These are phyloP conservation scores for Colaptes auratus DNA, from an alignment of 2,113 vertebrate species.

Conservation along the genomic window DNA sequence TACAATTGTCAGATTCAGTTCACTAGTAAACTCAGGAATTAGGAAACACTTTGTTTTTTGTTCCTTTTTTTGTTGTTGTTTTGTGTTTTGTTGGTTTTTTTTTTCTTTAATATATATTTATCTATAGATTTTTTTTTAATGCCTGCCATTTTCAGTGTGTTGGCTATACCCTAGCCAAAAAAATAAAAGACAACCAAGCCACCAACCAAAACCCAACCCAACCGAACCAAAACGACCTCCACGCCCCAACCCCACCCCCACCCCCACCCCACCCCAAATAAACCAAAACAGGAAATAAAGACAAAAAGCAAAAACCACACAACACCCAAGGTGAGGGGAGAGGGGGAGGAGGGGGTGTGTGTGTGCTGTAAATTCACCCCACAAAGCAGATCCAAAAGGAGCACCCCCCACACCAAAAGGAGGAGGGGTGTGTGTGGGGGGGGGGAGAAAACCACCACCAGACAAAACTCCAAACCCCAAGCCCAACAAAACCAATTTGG, in stretches of 20 bases:
- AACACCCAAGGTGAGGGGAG: background rate
- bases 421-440: no score
- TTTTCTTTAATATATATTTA: constrained; percentile 2
- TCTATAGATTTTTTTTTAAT: constrained; percentile 63
- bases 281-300: background rate
- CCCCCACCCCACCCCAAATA: background rate
- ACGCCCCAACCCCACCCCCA: background rate
- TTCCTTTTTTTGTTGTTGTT: no score
- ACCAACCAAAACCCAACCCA: no score
- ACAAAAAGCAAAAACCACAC: background rate
- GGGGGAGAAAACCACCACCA: background rate
- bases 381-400: background rate
- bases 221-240: no score
- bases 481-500: constrained; percentile 76
- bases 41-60: background rate
- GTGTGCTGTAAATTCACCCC: no score
- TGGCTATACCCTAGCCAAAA: constrained; percentile 2
- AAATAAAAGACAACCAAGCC: background rate
- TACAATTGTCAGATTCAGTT: constrained; percentile 81
- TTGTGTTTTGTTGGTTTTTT: no score
- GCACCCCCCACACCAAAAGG: background rate
- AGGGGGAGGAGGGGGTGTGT: no score
- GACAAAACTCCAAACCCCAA: background rate
- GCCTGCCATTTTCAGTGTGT: constrained; percentile 82
- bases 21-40: constrained; percentile 79